Evolutionary conservation across 2,797 vertebrate genomes (phyloP), one percentile per base, ranked within the genome.

Genomic region (Clarias fuscus): DNA sequence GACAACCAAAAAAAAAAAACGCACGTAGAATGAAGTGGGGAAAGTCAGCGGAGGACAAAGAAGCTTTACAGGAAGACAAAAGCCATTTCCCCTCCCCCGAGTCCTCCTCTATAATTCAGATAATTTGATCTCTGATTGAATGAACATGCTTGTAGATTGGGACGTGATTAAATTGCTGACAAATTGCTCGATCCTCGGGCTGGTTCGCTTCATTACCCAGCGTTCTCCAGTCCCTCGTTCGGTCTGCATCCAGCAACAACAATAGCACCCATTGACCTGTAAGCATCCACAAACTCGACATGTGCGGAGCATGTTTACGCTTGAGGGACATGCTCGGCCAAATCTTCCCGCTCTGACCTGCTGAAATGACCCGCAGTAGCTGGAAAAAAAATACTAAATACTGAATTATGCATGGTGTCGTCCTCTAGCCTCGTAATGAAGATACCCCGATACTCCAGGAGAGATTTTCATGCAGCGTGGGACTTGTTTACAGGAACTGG

Each of bases 51-150:
- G 40, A 77, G 64, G 72, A 86, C 85, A 84, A 87, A 87, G 77
- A 71, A 40, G 65, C 59, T 79, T 71, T 40, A 61, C 68, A 14
- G 37, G 48, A 80, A 87, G 83, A 87, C 86, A 84, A 80, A 87
- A 73, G 68, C 75, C 75, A 71, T 65, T 78, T 83, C 83, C 70
- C 83, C 77, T 84, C 77, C 86, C 86, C 43, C 17, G 68, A 75
- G 82, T 71, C 86, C 76, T 87, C 85, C 85, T 86, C 85, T 83
- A 83, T 86, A 86, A 86, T 86, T 88, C 84, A 84, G 81, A 83
- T 88, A 81, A 86, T 86, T 88, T 86, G 64, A 67, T 84, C 86
- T 86, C 86, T 88, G 88, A 88, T 88, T 86, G 86, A 86, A 88
- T 85, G 85, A 88, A 86, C 88, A 86, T 67, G 78, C 84, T 85